These are phyloP conservation scores for Fragum fragum DNA, from an alignment of 2,888 invertebrate genomes.

Conservation along the genomic window DNA sequence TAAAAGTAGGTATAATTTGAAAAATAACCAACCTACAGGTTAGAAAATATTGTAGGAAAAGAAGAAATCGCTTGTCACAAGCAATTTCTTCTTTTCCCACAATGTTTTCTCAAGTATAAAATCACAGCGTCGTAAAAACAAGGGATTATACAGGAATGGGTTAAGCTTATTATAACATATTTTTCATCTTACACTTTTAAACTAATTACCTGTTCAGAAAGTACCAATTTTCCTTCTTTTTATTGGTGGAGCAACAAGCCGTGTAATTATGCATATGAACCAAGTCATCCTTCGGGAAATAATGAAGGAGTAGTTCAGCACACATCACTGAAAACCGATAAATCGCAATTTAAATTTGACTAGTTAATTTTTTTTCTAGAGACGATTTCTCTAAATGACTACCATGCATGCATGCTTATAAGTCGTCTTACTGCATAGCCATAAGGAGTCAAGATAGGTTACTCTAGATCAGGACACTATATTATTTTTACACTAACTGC, in stretches of 20 bases:
- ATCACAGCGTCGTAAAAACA: too few species aligned
- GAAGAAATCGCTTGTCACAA: too few species aligned
- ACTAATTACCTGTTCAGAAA: slow-evolving; percentile 68
- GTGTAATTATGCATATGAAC: slow-evolving; percentile 84
- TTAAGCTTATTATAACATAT: too few species aligned
- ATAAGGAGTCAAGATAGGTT: background rate
- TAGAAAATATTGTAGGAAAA: too few species aligned
- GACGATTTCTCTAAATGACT: background rate
- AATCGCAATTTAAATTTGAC: background rate
- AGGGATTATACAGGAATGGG: too few species aligned
- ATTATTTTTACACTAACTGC: too few species aligned
- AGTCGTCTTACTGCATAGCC: background rate
- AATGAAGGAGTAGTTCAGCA: slow-evolving; percentile 84
- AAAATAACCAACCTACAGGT: too few species aligned
- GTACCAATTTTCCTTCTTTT: slow-evolving; percentile 79
- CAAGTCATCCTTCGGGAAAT: slow-evolving; percentile 75
- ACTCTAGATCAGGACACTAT: too few species aligned
- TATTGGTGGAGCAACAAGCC: slow-evolving; percentile 70
- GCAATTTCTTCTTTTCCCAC: too few species aligned
- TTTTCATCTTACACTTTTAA: background rate
- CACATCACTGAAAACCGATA: slow-evolving; percentile 80
- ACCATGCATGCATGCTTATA: background rate
- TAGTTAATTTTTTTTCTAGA: background rate
- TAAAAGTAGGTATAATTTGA: too few species aligned
- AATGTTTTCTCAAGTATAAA: too few species aligned